phyloP scores from a whole-genome alignment of 2,888 invertebrate species.

The Pseudococcus jackbeardsleyi region DNA sequence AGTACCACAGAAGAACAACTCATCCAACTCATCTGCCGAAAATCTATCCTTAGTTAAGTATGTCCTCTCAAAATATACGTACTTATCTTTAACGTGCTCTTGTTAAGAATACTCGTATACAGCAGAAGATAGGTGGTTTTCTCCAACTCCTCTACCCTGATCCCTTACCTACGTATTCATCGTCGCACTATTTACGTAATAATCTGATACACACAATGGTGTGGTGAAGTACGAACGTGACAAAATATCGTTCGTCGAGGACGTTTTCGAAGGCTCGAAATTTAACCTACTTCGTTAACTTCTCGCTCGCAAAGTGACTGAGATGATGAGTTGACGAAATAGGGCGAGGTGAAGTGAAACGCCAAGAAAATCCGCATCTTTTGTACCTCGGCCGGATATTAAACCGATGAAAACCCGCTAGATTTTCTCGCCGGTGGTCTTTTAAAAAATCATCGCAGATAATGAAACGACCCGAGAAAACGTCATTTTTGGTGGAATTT shows the following conservation, averaged over 20 bases:
- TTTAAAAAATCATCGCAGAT: background rate
- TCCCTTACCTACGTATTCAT: background rate
- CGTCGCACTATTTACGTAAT: slow-evolving; percentile 10
- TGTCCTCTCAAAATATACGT: background rate
- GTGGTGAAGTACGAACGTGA: background rate
- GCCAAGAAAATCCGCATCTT: background rate
- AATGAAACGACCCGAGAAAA: background rate
- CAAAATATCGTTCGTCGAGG: slow-evolving; percentile 11
- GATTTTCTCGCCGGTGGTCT: background rate
- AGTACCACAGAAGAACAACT: background rate
- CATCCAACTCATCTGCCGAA: background rate
- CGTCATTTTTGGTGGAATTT: background rate
- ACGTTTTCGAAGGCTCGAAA: background rate
- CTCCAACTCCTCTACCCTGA: background rate
- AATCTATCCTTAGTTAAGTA: background rate
- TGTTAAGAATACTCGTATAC: background rate
- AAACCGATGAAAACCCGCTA: slow-evolving; percentile 9
- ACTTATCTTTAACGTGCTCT: background rate
- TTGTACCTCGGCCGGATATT: background rate
- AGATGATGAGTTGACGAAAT: background rate
- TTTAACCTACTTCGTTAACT: slow-evolving; percentile 1
- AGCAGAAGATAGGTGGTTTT: background rate
- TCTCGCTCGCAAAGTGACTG: background rate
- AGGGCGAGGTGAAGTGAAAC: background rate
- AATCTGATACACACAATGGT: background rate